Conservation (phyloP, 2,888 invertebrate species). For the Drosophila borealis region DNA sequence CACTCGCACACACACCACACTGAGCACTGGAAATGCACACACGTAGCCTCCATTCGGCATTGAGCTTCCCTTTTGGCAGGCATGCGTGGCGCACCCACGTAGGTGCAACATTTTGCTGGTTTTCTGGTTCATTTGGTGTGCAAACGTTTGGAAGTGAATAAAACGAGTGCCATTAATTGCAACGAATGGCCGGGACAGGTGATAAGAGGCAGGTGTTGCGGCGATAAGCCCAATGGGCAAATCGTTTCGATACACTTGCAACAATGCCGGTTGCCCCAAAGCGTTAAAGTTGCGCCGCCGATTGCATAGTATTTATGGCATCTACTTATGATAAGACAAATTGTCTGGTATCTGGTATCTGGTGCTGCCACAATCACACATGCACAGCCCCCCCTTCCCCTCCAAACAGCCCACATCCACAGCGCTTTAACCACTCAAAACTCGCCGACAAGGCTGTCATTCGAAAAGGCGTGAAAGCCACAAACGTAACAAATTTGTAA, state of each 20-base stretch:
- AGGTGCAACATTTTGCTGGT: conserved; percentile 68
- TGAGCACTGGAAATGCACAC: conserved; percentile 29
- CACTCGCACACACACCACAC: background rate
- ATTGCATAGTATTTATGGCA: conserved; percentile 16
- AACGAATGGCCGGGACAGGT: conserved; percentile 24
- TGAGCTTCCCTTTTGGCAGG: conserved; percentile 15
- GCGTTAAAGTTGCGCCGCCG: background rate
- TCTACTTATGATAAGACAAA: conserved; percentile 56
- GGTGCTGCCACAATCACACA: conserved; percentile 7
- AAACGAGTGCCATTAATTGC: conserved; percentile 74
- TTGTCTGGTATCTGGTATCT: conserved; percentile 48
- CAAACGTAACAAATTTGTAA: conserved; percentile 80
- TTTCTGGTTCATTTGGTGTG: conserved; percentile 76
- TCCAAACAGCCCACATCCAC: background rate
- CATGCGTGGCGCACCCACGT: conserved; percentile 34
- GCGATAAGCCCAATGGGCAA: conserved; percentile 57
- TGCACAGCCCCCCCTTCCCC: background rate
- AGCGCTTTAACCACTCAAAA: conserved; percentile 19
- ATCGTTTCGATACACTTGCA: conserved; percentile 27
- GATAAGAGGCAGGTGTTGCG: conserved; percentile 16
- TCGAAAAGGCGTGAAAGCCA: conserved; percentile 72
- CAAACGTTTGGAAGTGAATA: conserved; percentile 73
- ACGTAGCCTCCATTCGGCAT: conserved; percentile 23
- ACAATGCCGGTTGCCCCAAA: background rate
- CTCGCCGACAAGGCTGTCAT: conserved; percentile 42